Base-by-base conservation (phyloP, 2,797 vertebrate species). In the Sebastes matsubarae region DNA sequence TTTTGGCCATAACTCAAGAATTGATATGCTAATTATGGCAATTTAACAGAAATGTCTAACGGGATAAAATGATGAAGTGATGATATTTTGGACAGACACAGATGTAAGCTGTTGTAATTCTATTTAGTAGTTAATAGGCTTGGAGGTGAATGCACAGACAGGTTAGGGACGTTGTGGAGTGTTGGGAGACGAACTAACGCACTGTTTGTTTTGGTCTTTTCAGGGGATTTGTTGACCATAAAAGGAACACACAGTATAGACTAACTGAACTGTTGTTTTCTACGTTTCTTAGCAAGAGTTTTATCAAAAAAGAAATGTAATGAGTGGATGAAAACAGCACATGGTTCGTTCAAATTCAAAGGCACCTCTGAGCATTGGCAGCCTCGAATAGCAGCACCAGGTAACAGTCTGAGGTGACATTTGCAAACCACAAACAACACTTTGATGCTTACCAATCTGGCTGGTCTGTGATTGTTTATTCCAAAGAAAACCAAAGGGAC, bases 381-480 rank as follows among this genome's bases (percentile, higher is more conserved):
- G 71, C 12, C 6, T 30, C 14, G 2, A 78, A 50, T 24, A 64
- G 30, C 72, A 79, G 16, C 60, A 34, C 57, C 54, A 79, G 60
- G 50, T 63, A 83, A 68, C 65, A 75, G 54, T 63, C 59, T 64
- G 79, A 74, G 52, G 75, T 77, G 75, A 79, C 82, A 68, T 85
- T 77, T 80, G 50, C 52, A 77, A 59, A 68, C 52, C 61, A 58
- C 69, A 79, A 72, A 72, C 69, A 77, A 74, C 81, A 66, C 66
- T 59, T 57, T 74, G 38, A 74, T 64, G 72, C 68, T 65, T 64
- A 69, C 71, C 78, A 67, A 27, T 64, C 67, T 59, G 60, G 64
- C 46, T 16, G 29, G 27, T 72, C 52, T 30, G 46, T 29, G 46
- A 68, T 50, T 75, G 30, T 71, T 72, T 58, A 68, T 68, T 71